Percentiles rank a stretch among this genome's conserved stretches.
These are phyloP conservation scores for Troides aeacus DNA, from an alignment of 2,888 invertebrate genomes.

Conservation along the genomic window DNA sequence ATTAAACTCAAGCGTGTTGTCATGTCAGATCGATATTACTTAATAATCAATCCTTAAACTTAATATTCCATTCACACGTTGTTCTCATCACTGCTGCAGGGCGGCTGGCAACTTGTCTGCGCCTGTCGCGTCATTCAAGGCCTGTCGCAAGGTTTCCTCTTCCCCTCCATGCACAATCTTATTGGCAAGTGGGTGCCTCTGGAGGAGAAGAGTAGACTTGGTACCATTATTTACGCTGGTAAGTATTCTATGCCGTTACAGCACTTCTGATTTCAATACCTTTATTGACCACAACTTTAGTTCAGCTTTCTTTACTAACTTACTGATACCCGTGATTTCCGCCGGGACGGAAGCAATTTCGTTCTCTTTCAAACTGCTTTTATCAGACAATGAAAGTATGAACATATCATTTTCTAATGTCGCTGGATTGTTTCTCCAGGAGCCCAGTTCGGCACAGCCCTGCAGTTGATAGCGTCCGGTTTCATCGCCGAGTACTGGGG, in stretches of 20 bases:
- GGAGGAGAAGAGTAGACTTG: constrained; percentile 75
- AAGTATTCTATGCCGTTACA: constrained; percentile 9
- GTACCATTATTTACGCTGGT: constrained; percentile 62
- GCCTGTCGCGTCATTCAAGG: constrained; percentile 86
- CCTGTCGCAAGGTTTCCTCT: constrained; percentile 84
- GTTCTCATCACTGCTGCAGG: constrained; percentile 47
- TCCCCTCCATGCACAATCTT: constrained; percentile 84
- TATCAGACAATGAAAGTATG: no score
- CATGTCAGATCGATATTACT: no score
- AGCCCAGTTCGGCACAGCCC: constrained; percentile 79
- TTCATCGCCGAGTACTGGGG: constrained; percentile 69
- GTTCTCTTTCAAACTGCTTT: no score
- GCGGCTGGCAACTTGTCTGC: constrained; percentile 83
- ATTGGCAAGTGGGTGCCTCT: constrained; percentile 86
- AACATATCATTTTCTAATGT: no score
- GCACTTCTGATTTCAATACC: no score
- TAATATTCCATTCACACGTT: no score
- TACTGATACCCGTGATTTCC: no score
- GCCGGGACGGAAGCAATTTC: no score
- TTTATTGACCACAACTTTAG: no score
- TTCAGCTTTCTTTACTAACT: no score
- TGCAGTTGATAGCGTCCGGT: constrained; percentile 76
- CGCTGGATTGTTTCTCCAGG: constrained; percentile 52
- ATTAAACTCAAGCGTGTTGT: no score
- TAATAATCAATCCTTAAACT: no score